Percentiles rank a stretch among this genome's conserved stretches.
These are phyloP conservation scores for Diorhabda elongata DNA, from an alignment of 1,140 invertebrate species.

Conservation along the genomic window DNA sequence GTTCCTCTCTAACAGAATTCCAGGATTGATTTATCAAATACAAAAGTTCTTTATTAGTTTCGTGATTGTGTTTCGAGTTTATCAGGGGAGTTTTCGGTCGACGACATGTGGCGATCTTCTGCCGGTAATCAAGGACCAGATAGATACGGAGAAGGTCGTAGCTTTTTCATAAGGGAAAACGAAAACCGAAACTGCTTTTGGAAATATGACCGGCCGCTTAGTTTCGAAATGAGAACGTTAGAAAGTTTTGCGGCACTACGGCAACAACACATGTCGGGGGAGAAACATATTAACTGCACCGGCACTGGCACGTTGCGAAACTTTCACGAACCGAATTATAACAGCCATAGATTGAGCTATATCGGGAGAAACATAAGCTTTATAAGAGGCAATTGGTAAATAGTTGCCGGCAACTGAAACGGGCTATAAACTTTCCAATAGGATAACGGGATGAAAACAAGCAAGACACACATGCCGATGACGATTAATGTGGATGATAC, in stretches of 20 bases:
- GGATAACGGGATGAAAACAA: no score
- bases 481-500: no score
- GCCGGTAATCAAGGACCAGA: slow-evolving; percentile 19
- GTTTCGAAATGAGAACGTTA: slow-evolving; percentile 15
- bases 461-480: no score
- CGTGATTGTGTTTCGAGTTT: slow-evolving; percentile 30
- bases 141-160: not conserved
- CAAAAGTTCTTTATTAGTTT: slow-evolving; percentile 43
- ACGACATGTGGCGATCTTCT: slow-evolving; percentile 20
- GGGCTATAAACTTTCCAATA: not conserved
- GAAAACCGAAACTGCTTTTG: slow-evolving; percentile 6
- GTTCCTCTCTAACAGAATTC: slow-evolving; percentile 27
- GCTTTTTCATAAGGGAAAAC: not conserved
- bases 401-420: not conserved
- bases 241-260: slow-evolving; percentile 10
- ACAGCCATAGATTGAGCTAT: slow-evolving; percentile 37
- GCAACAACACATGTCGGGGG: slow-evolving; percentile 20
- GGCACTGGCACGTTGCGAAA: slow-evolving; percentile 28
- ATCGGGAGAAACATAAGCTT: not conserved
- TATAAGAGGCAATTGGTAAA: slow-evolving; percentile 2
- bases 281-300: slow-evolving; percentile 33
- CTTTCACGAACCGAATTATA: slow-evolving; percentile 32
- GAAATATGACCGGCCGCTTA: slow-evolving; percentile 12
- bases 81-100: slow-evolving; percentile 18
- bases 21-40: slow-evolving; percentile 44